Percentiles rank a stretch among this genome's conserved stretches.
Evolutionary conservation across 2,888 invertebrate species (phyloP).

Genomic region (Thera britannica): DNA sequence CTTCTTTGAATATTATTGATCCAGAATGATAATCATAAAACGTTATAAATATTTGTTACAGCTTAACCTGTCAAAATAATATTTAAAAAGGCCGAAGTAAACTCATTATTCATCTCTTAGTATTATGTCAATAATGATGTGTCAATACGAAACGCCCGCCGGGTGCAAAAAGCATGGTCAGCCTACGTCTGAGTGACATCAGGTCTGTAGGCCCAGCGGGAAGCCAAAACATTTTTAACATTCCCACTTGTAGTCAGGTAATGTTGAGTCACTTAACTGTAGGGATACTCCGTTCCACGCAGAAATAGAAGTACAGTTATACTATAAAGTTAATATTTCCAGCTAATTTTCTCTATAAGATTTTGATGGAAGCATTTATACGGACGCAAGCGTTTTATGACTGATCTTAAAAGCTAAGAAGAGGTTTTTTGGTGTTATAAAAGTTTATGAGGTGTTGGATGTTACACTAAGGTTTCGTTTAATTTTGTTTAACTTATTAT

Average conservation of each 20-base stretch:
- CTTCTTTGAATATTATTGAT: not conserved
- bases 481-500: slow-evolving; percentile 47
- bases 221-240: slow-evolving; percentile 60
- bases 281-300: slow-evolving; percentile 15
- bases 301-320: slow-evolving; percentile 20
- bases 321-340: slow-evolving; percentile 21
- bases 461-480: slow-evolving; percentile 32
- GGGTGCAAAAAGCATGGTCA: slow-evolving; percentile 52
- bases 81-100: slow-evolving; percentile 35
- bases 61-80: slow-evolving; percentile 39
- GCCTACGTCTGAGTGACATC: slow-evolving; percentile 70
- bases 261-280: slow-evolving; percentile 50
- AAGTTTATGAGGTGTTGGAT: slow-evolving; percentile 7
- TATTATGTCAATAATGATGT: slow-evolving; percentile 52
- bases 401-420: slow-evolving; percentile 1
- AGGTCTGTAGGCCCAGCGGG: slow-evolving; percentile 64
- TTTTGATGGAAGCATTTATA: slow-evolving; percentile 2
- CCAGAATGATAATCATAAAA: not conserved
- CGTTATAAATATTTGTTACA: slow-evolving; percentile 11
- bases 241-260: slow-evolving; percentile 58
- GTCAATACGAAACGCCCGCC: slow-evolving; percentile 50
- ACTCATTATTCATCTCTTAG: slow-evolving; percentile 38
- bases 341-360: not conserved
- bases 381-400: slow-evolving; percentile 9
- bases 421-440: slow-evolving; percentile 7